phyloP scores from a whole-genome alignment of 2,797 vertebrate species.

The Poliocrania exsul region DNA sequence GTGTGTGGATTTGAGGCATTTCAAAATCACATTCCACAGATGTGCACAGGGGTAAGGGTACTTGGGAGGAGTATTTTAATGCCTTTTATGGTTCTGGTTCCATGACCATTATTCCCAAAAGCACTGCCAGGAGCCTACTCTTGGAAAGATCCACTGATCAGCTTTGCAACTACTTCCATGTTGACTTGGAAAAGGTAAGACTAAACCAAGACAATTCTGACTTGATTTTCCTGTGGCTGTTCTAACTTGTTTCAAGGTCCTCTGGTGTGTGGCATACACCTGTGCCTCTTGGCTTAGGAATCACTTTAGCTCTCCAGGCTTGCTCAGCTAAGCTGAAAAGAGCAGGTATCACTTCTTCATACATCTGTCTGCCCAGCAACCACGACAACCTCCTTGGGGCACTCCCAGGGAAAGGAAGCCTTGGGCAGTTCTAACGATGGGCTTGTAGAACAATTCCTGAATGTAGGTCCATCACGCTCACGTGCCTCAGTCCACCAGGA shows the following conservation, averaged over 20 bases:
- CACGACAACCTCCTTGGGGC: background rate
- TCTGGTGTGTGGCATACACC: background rate
- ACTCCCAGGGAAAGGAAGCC: background rate
- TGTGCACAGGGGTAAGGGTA: background rate
- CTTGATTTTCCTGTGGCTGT: background rate
- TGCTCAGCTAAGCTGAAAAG: background rate
- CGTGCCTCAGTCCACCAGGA: background rate
- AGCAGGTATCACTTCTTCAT: background rate
- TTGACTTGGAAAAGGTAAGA: background rate
- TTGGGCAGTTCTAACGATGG: background rate
- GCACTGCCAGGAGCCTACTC: background rate
- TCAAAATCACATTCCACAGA: conserved; percentile 62
- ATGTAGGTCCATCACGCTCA: background rate
- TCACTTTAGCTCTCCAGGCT: background rate
- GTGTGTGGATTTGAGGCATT: conserved; percentile 49
- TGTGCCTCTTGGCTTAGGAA: background rate
- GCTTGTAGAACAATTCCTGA: background rate
- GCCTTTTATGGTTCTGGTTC: conserved; percentile 37
- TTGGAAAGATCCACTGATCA: background rate
- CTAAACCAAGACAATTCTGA: background rate
- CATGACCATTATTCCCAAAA: background rate
- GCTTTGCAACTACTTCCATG: background rate
- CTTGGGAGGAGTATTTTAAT: background rate
- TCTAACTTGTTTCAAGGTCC: background rate
- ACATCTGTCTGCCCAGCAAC: background rate